Base-by-base conservation (phyloP, 2,888 invertebrate genomes). In the Lamellibrachia satsuma region DNA sequence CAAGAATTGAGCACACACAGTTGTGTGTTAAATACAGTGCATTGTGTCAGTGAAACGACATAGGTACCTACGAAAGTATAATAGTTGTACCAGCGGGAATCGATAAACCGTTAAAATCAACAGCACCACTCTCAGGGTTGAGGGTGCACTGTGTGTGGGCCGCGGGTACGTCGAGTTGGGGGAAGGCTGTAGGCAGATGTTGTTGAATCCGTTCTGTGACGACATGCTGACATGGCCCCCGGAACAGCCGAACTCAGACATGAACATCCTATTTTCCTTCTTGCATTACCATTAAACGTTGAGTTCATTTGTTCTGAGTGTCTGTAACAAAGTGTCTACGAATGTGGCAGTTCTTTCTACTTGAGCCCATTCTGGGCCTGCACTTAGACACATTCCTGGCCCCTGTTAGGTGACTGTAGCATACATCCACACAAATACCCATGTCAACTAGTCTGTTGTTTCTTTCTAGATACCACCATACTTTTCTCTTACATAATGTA, bases 61-160 rank as follows among this genome's bases (percentile, higher is more conserved):
- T 11, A 75, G 75, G 6, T 75, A 22, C 75, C 75, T 75, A 75
- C 75, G 39, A 39, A 39, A 39, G 39, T 39, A 39, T 39, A 75
- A 75, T 75, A 22, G 75, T 22, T 75, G 15, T 15, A 11, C 22
- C 75, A 75, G 75, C 75, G 22, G 15, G 75, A 6, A 75, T 15
- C 22, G 75, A 75, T 75, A 75, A 75, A 75, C 75, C 75, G 75
- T 75, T 75, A 75, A 75, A 75, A 75, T 75, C 75, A 75, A 75
- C 75, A 75, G 15, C 75, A 75, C n/a, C n/a, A n/a, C 75, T 6
- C 22, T 4, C 15, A n/a, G 22, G 22, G 75, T 75, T 75, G 75
- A 22, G 75, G 75, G 22, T 75, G 15, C 75, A 4, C 22, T 75
- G 15, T 75, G 75, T 75, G 75, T 75, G 75, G 75, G 39, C 22